phyloP scores from a whole-genome alignment of 1,140 invertebrate species.

The Pogonus chalceus region DNA sequence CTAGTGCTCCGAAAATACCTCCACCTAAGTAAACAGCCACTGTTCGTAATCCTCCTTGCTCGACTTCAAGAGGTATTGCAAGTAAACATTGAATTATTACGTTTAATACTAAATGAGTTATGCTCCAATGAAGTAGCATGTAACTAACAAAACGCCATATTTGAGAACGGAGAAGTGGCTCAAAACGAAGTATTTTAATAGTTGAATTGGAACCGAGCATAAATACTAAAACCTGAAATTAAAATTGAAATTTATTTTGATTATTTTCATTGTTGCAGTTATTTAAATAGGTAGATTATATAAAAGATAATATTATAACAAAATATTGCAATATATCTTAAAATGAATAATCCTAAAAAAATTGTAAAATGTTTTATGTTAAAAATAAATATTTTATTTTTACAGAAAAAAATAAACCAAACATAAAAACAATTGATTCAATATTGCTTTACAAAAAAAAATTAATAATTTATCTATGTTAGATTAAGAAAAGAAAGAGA shows the following conservation, averaged over 20 bases:
- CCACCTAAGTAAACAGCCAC: slow-evolving; percentile 59
- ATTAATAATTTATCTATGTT: no score
- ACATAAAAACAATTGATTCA: no score
- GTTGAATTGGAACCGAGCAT: slow-evolving; percentile 37
- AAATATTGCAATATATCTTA: no score
- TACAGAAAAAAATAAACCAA: no score
- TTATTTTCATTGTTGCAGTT: not conserved
- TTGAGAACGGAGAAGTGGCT: slow-evolving; percentile 54
- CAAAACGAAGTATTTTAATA: slow-evolving; percentile 53
- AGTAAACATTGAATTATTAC: slow-evolving; percentile 55
- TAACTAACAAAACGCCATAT: slow-evolving; percentile 73
- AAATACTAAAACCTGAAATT: slow-evolving; percentile 41
- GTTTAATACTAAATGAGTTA: slow-evolving; percentile 49
- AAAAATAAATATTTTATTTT: no score
- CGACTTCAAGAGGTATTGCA: slow-evolving; percentile 64
- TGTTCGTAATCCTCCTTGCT: slow-evolving; percentile 71
- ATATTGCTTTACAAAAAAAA: no score
- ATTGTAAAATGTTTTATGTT: no score
- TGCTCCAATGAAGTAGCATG: slow-evolving; percentile 71
- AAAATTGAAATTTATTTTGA: slow-evolving; percentile 10
- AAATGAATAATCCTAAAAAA: no score
- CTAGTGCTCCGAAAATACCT: slow-evolving; percentile 57
- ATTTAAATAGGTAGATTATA: no score
- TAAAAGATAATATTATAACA: no score
- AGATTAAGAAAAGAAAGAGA: no score